A percentile compares a stretch with the other conserved stretches of the same genome.
These are phyloP conservation scores for Microcebus ravelobensis DNA, from an alignment of 2,113 vertebrate species.

Conservation along the genomic window DNA sequence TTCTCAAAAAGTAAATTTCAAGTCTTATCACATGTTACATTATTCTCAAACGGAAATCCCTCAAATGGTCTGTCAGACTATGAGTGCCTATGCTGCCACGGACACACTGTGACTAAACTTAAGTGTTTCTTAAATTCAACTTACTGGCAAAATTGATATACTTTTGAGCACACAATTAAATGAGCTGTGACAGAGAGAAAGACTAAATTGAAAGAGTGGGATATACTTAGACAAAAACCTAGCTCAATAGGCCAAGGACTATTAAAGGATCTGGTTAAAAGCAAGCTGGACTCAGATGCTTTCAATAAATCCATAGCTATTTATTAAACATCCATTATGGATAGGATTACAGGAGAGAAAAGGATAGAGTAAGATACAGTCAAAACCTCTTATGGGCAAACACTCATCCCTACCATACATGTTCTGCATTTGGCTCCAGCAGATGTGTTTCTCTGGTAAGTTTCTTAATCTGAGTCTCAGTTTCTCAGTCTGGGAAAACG, in stretches of 20 bases:
- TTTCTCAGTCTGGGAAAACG: slow-evolving; percentile 12
- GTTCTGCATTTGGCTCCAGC: background rate
- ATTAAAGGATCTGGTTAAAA: background rate
- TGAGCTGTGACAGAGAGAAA: background rate
- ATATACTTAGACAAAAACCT: background rate
- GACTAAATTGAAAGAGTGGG: background rate
- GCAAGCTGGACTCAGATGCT: background rate
- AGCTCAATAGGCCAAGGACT: background rate
- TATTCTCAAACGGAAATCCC: background rate
- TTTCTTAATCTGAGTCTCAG: slow-evolving; percentile 5
- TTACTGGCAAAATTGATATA: background rate
- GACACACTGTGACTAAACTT: background rate
- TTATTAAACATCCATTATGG: background rate
- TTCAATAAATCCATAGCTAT: background rate
- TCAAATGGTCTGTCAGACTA: background rate
- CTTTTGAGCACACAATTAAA: background rate
- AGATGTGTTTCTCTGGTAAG: background rate
- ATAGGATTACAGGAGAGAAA: background rate
- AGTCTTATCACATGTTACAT: background rate
- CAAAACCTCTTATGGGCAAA: background rate
- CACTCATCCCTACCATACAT: background rate
- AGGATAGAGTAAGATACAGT: background rate
- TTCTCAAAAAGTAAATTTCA: background rate
- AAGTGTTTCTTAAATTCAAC: background rate
- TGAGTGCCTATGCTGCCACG: background rate